A percentile compares a stretch with the other conserved stretches of the same genome.
Evolutionary conservation across 2,888 invertebrate genomes (phyloP).

Genomic region (Tortricodes alternella): DNA sequence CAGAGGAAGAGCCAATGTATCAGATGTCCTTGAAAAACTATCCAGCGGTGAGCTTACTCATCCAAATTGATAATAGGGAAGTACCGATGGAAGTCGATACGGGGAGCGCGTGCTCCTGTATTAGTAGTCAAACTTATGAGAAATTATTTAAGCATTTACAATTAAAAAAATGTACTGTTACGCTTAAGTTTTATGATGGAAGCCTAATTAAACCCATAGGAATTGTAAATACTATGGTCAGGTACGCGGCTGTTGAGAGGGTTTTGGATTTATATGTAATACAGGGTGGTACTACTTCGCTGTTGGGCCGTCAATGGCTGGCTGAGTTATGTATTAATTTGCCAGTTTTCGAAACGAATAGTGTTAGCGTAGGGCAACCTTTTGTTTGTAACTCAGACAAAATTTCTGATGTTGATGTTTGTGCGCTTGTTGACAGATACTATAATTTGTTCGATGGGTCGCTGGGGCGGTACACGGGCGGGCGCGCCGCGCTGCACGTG

Average conservation of each 20-base stretch:
- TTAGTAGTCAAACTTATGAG: neutral
- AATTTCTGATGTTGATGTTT: neutral
- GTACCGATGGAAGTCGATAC: neutral
- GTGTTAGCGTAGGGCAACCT: too few relatives aligned
- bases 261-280: neutral
- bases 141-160: neutral
- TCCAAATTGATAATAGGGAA: neutral
- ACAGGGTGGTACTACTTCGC: neutral
- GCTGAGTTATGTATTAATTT: too few relatives aligned
- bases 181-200: constrained; percentile 7
- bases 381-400: too few relatives aligned
- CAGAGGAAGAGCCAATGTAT: neutral
- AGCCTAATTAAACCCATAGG: neutral
- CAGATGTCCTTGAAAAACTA: neutral
- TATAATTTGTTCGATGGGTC: neutral
- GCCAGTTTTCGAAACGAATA: too few relatives aligned
- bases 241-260: neutral
- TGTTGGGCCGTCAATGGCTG: too few relatives aligned
- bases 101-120: neutral
- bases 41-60: neutral
- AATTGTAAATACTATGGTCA: neutral
- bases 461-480: constrained; percentile 2
- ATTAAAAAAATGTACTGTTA: neutral
- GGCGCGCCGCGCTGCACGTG: constrained; percentile 2
- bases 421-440: neutral